A percentile compares a stretch with the other conserved stretches of the same genome.
These are phyloP conservation scores for Callyntrura guangdongensis DNA, from an alignment of 2,888 invertebrate genomes.

Conservation along the genomic window DNA sequence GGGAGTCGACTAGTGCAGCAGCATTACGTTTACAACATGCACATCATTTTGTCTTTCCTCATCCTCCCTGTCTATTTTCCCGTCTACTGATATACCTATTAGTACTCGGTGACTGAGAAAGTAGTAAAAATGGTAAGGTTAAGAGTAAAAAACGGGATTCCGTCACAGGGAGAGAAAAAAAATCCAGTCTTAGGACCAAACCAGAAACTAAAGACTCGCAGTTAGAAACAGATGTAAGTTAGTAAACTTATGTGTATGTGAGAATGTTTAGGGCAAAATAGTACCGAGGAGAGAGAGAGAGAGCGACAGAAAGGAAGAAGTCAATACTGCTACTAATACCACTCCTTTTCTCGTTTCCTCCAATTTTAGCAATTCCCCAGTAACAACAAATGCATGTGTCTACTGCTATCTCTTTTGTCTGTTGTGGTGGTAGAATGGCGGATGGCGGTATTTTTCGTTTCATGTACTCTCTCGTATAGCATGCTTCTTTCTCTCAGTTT, in stretches of 20 bases:
- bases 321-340: conserved; percentile 77
- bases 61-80: conserved; percentile 47
- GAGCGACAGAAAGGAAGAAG: conserved; percentile 45
- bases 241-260: conserved; percentile 54
- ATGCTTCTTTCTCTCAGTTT: not conserved
- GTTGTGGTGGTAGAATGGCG: conserved; percentile 21
- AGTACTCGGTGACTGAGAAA: conserved; percentile 17
- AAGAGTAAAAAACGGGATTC: conserved; percentile 52
- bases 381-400: conserved; percentile 74
- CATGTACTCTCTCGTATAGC: not conserved
- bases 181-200: conserved; percentile 31
- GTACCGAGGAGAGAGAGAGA: conserved; percentile 21
- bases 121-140: conserved; percentile 41
- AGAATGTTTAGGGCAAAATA: conserved; percentile 26
- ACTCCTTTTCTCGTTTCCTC: conserved; percentile 78
- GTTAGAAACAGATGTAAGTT: conserved; percentile 40
- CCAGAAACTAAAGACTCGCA: conserved; percentile 28
- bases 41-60: conserved; percentile 69
- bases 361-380: conserved; percentile 76
- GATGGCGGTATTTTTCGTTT: conserved; percentile 31
- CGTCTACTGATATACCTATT: conserved; percentile 32
- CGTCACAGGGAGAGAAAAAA: conserved; percentile 23
- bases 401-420: conserved; percentile 28
- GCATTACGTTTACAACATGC: conserved; percentile 52
- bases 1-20: not conserved